These are phyloP conservation scores for Emydoidea blandingii DNA, from an alignment of 2,797 vertebrate genomes.

Conservation along the genomic window DNA sequence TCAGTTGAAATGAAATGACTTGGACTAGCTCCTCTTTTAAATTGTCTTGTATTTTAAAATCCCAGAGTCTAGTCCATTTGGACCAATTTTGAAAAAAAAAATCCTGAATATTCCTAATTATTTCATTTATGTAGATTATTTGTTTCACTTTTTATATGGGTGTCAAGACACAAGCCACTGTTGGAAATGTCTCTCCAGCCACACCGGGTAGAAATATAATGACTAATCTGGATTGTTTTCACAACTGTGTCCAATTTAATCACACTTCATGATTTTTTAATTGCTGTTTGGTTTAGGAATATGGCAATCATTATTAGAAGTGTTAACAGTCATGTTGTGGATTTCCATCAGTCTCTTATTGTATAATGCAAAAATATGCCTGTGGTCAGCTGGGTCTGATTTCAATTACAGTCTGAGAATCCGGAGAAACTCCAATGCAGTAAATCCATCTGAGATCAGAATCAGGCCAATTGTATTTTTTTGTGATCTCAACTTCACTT, in stretches of 20 bases:
- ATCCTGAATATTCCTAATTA: neutral
- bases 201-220: neutral
- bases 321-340: neutral
- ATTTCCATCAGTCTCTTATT: neutral
- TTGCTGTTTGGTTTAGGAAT: neutral
- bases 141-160: neutral
- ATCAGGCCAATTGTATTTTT: neutral
- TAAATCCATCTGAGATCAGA: neutral
- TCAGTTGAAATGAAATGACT: neutral
- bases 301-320: neutral
- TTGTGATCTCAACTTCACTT: neutral
- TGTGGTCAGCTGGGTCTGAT: neutral
- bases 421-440: neutral
- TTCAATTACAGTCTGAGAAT: neutral
- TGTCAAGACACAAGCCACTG: neutral
- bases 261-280: neutral
- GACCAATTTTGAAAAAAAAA: neutral
- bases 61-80: neutral
- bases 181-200: neutral
- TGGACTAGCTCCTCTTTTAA: neutral
- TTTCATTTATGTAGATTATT: neutral
- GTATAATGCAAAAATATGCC: neutral
- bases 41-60: neutral
- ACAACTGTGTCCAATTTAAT: neutral
- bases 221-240: neutral